Evolutionary conservation across 2,113 vertebrate species (phyloP).

Genomic region (Sphyrna mokarran): DNA sequence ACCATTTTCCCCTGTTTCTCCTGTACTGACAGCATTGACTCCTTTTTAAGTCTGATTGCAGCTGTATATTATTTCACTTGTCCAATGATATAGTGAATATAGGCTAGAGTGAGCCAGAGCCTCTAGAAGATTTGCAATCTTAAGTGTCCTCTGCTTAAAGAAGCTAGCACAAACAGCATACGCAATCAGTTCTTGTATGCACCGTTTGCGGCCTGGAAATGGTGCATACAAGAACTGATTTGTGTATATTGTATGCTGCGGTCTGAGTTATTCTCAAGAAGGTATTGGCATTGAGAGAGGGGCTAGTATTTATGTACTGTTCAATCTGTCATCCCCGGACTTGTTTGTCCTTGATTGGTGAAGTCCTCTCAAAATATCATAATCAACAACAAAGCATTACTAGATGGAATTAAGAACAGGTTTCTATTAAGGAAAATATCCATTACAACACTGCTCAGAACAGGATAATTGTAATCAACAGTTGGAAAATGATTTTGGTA

Average conservation of each 20-base stretch:
- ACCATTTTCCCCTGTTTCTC: background rate
- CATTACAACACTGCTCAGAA: background rate
- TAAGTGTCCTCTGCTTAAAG: background rate
- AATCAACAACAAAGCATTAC: background rate
- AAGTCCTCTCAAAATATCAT: background rate
- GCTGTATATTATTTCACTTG: background rate
- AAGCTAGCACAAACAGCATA: background rate
- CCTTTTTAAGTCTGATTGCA: background rate
- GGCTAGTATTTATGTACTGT: background rate
- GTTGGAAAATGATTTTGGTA: background rate
- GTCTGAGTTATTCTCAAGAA: too few species aligned
- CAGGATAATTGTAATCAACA: background rate
- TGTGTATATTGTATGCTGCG: too few species aligned
- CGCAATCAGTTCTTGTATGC: background rate
- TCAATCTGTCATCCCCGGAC: background rate
- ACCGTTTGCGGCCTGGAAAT: too few species aligned
- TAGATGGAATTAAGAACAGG: background rate
- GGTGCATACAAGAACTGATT: too few species aligned
- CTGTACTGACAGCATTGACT: background rate
- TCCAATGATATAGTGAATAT: background rate
- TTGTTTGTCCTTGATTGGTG: background rate
- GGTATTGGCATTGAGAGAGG: background rate
- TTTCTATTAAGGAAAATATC: background rate
- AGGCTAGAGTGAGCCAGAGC: background rate
- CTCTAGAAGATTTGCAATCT: background rate